These are phyloP conservation scores for Rhinoraja longicauda DNA, from an alignment of 2,797 vertebrate genomes.

Conservation along the genomic window DNA sequence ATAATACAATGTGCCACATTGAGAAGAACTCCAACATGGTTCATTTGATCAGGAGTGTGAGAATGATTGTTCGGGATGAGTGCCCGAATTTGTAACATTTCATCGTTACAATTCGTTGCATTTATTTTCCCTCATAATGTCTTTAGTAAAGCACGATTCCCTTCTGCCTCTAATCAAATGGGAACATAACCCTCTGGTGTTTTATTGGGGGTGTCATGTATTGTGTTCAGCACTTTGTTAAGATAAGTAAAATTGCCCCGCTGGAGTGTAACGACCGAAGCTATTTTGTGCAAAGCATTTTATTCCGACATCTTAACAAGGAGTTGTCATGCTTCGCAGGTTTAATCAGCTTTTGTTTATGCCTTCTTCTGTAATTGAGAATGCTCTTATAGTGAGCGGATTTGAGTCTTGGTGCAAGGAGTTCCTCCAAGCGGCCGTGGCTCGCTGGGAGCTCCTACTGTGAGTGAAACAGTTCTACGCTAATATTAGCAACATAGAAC, in stretches of 20 bases:
- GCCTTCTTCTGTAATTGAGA: background rate
- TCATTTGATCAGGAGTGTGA: too few species aligned
- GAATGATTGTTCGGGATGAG: too few species aligned
- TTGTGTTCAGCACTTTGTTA: background rate
- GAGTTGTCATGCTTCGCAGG: background rate
- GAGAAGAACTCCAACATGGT: too few species aligned
- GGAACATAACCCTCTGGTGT: background rate
- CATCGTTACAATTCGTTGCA: background rate
- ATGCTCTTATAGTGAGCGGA: background rate
- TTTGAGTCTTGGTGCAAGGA: too few species aligned
- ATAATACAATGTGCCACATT: too few species aligned
- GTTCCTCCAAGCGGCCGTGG: too few species aligned
- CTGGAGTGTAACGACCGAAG: background rate
- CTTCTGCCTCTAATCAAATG: background rate
- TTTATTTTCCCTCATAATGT: background rate
- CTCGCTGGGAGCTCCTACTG: too few species aligned
- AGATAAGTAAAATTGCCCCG: background rate
- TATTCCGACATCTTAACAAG: background rate
- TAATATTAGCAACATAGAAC: too few species aligned
- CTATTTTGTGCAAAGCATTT: background rate
- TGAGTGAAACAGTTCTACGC: too few species aligned
- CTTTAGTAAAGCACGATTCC: background rate
- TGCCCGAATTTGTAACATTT: too few species aligned
- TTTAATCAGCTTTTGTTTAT: constrained; percentile 16
- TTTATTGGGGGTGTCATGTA: background rate